phyloP scores from a whole-genome alignment of 2,888 invertebrate genomes.

The Lasioglossum vierecki region DNA sequence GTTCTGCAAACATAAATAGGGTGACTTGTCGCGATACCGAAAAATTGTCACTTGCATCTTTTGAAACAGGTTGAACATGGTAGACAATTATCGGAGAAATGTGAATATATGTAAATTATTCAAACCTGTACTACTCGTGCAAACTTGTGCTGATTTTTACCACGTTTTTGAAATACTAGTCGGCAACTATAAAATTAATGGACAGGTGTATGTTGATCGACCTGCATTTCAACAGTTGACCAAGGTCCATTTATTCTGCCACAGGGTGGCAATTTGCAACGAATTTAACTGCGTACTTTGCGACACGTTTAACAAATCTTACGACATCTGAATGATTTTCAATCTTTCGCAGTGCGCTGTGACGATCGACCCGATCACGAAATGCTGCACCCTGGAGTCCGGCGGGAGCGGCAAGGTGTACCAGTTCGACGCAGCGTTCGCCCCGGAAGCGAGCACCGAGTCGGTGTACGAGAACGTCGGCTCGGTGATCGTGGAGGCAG shows the following conservation, averaged over 20 bases:
- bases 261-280: background rate
- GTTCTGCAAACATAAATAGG: background rate
- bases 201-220: background rate
- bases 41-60: too few species aligned
- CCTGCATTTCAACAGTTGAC: background rate
- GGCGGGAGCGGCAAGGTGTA: constrained; percentile 82
- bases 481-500: constrained; percentile 87
- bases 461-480: constrained; percentile 93
- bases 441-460: constrained; percentile 91
- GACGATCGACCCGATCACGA: constrained; percentile 86
- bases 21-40: background rate
- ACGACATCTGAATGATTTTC: background rate
- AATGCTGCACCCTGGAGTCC: constrained; percentile 85
- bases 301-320: background rate
- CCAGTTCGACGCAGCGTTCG: constrained; percentile 93
- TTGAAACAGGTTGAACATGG: background rate
- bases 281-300: background rate
- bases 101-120: background rate
- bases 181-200: background rate
- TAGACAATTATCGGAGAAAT: background rate
- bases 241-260: background rate
- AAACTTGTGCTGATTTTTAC: background rate
- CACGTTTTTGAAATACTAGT: background rate
- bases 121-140: background rate
- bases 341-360: constrained; percentile 86